Conservation (phyloP, 2,113 vertebrate species). For the Cyprinodon variegatus region DNA sequence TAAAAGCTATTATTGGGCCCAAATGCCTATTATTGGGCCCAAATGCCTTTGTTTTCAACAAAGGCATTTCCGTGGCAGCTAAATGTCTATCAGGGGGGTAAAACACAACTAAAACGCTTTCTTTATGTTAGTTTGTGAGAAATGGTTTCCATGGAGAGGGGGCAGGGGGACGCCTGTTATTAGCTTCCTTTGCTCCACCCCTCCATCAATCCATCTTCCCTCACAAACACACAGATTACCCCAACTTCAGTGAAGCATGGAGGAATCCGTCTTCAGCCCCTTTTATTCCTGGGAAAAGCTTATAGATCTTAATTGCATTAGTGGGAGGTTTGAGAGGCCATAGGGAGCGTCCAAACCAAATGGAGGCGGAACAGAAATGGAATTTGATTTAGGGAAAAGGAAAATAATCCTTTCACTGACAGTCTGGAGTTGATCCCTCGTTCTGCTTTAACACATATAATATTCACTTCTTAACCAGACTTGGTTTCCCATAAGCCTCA, state of each 20-base stretch:
- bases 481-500: not conserved
- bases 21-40: conserved; percentile 24
- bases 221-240: conserved; percentile 38
- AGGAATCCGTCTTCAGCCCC: conserved; percentile 65
- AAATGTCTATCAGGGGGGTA: not conserved
- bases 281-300: conserved; percentile 73
- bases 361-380: conserved; percentile 65
- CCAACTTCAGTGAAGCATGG: conserved; percentile 59
- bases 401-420: conserved; percentile 67
- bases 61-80: conserved; percentile 23
- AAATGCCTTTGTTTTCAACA: conserved; percentile 35
- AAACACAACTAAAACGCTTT: conserved; percentile 29
- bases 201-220: conserved; percentile 55
- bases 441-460: conserved; percentile 12
- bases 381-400: conserved; percentile 74
- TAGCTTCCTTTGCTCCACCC: conserved; percentile 50
- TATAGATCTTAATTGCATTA: conserved; percentile 81
- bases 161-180: conserved; percentile 40
- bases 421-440: conserved; percentile 62
- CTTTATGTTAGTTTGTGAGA: conserved; percentile 21
- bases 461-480: not conserved
- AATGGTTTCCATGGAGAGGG: conserved; percentile 31
- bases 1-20: conserved; percentile 28
- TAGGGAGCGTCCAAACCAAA: conserved; percentile 36
- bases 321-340: conserved; percentile 42